Evolutionary conservation across 2,113 vertebrate genomes (phyloP).

Genomic region (Zingel zingel): DNA sequence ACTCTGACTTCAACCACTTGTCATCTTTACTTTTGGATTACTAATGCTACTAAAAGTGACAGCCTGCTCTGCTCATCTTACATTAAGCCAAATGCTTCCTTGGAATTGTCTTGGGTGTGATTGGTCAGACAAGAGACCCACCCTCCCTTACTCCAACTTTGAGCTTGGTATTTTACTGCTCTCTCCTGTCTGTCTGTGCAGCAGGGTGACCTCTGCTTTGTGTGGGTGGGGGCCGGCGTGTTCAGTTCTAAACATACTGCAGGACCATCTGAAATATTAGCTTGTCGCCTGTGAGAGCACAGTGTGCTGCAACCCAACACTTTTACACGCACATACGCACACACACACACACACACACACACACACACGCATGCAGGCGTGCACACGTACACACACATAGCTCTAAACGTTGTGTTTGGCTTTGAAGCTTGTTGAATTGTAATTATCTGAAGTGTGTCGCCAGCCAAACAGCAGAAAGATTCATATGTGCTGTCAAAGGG

Average conservation of each 20-base stretch:
- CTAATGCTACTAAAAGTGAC: constrained; percentile 14
- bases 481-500: constrained; percentile 30
- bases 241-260: constrained; percentile 70
- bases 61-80: background rate
- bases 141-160: constrained; percentile 4
- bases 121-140: constrained; percentile 3
- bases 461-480: constrained; percentile 31
- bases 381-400: background rate
- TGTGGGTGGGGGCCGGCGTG: constrained; percentile 57
- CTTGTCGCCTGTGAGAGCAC: constrained; percentile 45
- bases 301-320: constrained; percentile 58
- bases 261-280: constrained; percentile 70
- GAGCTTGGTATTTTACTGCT: constrained; percentile 35
- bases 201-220: constrained; percentile 72
- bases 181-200: constrained; percentile 32
- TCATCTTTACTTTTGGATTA: constrained; percentile 23
- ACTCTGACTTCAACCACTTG: constrained; percentile 11
- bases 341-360: background rate
- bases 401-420: constrained; percentile 32
- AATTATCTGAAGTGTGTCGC: constrained; percentile 47
- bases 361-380: constrained; percentile 1
- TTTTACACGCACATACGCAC: constrained; percentile 1
- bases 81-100: background rate
- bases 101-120: constrained; percentile 16
- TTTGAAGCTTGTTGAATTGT: constrained; percentile 40